These are phyloP conservation scores for Protonemura montana DNA, from an alignment of 2,888 invertebrate species.

Conservation along the genomic window DNA sequence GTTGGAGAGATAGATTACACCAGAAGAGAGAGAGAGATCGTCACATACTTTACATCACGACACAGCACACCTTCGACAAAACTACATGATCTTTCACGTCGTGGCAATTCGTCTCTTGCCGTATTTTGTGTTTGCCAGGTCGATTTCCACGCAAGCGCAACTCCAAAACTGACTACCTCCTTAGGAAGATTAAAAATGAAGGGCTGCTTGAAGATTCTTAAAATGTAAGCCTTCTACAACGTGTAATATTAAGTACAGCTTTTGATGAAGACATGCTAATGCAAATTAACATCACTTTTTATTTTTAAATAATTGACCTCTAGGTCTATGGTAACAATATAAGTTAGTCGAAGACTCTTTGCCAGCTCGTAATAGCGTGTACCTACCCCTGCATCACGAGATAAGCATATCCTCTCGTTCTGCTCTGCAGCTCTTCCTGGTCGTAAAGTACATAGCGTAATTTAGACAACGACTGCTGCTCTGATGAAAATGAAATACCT, in stretches of 20 bases:
- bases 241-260: not conserved
- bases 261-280: not conserved
- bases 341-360: not conserved
- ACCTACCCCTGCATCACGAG: not conserved
- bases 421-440: not conserved
- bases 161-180: not conserved
- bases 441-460: not conserved
- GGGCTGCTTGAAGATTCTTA: not conserved
- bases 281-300: constrained; percentile 12
- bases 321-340: not conserved
- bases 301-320: constrained; percentile 5
- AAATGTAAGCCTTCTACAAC: not conserved
- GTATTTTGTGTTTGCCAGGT: not conserved
- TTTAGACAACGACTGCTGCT: not conserved
- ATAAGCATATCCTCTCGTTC: not conserved
- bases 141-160: not conserved
- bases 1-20: not conserved
- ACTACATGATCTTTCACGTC: not conserved
- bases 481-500: not conserved
- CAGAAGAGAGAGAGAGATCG: not conserved
- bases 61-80: not conserved
- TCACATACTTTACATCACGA: not conserved
- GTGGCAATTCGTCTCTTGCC: not conserved
- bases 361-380: not conserved
- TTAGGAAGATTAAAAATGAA: not conserved